phyloP scores from a whole-genome alignment of 2,888 invertebrate genomes.

The Coelogynopora nodosa region DNA sequence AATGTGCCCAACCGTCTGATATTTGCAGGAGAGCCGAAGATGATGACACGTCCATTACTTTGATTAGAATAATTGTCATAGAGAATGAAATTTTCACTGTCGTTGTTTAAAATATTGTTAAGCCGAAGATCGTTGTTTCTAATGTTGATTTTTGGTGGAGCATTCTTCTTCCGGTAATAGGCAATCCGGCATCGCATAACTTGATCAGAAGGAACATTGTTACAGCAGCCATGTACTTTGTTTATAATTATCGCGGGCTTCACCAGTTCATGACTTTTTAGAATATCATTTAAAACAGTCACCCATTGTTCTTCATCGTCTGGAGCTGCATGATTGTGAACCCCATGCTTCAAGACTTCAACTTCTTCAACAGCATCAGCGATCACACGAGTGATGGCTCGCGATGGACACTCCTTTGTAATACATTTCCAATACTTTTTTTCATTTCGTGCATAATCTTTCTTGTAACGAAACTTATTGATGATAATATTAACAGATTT shows the following conservation, averaged over 20 bases:
- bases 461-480: conserved; percentile 31
- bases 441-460: conserved; percentile 28
- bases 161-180: neutral
- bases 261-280: neutral
- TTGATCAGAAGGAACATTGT: neutral
- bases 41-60: neutral
- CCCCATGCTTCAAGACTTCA: neutral
- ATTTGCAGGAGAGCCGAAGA: neutral
- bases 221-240: neutral
- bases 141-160: neutral
- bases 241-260: neutral
- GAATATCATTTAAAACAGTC: neutral
- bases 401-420: conserved; percentile 23
- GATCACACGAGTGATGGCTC: conserved; percentile 27
- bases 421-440: conserved; percentile 27
- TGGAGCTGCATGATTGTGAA: neutral
- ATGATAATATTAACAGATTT: conserved; percentile 31
- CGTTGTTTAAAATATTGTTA: neutral
- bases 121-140: neutral
- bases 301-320: neutral
- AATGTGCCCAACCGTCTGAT: neutral
- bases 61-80: neutral
- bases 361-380: conserved; percentile 16
- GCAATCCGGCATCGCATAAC: neutral
- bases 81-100: neutral